Base-by-base conservation (phyloP, 2,113 vertebrate species). In the Eudyptes chrysolophus region DNA sequence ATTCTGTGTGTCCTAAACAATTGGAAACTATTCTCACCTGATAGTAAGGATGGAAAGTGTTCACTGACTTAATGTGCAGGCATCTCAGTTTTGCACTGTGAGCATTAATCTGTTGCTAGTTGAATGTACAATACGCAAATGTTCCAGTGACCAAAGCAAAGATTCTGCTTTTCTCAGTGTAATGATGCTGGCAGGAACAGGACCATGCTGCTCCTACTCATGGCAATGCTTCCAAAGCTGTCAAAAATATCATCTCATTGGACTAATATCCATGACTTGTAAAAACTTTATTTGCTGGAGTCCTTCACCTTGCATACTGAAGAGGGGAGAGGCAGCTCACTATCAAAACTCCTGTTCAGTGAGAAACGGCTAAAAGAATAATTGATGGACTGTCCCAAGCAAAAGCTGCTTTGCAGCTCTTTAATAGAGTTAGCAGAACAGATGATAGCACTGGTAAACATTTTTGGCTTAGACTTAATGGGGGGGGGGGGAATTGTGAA, bases 121-220 rank as follows among this genome's bases (percentile, higher is more conserved):
- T 84, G 15, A 7, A 4, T 27, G 10, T 13, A 3, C 26, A 18
- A 25, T 10, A 36, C 0, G 1, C 26, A 68, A 30, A 68, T 3
- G 1, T 72, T 27, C 14, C n/a, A 13, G 38, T 36, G 42, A 70
- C n/a, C 32, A 27, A 70, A 70, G 17, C 15, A 18, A 74, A 57
- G 69, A 25, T 62, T 49, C 1, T 1, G 13, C 11, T 85, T 5
- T 46, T 52, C 44, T 58, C 24, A 26, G 20, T 24, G 10, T 49
- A 38, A 32, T 3, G 5, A 9, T 46, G 36, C 26, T 76, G 61
- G 5, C 16, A 48, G 57, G 34, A 72, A 26, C n/a, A 68, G n/a
- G 12, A 42, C 14, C 32, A 27, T 8, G 4, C 20, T 54, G 13
- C 62, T 76, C 9, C 32, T 62, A 11, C 30, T 16, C 1, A 0